Evolutionary conservation across 2,797 vertebrate genomes (phyloP).

Genomic region (Gobionotothen gibberifrons): DNA sequence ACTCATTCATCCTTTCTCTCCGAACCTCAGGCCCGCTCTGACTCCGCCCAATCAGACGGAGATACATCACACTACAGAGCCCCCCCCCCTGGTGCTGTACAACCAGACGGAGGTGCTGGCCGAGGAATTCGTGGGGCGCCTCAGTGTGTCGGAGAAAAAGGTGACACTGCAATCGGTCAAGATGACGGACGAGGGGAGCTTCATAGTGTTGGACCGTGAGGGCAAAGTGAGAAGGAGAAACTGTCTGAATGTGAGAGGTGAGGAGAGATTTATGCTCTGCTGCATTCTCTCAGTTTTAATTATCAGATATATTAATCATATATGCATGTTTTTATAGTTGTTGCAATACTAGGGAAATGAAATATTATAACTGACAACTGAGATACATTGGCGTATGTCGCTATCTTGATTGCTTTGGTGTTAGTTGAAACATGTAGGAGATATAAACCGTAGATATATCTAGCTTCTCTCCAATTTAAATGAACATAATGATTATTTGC

Average conservation of each 20-base stretch:
- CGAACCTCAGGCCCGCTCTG: conserved; percentile 51
- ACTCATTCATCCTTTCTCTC: background rate
- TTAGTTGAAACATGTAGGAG: no score
- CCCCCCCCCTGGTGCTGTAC: conserved; percentile 68
- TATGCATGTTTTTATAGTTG: background rate
- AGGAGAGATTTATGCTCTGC: conserved; percentile 18
- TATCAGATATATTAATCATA: background rate
- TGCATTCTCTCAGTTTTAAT: background rate
- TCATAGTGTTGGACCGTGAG: conserved; percentile 74
- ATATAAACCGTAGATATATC: no score
- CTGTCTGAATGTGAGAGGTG: conserved; percentile 85
- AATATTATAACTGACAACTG: background rate
- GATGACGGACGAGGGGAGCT: conserved; percentile 83
- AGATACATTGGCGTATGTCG: background rate
- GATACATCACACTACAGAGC: conserved; percentile 44
- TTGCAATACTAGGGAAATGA: background rate
- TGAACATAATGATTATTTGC: no score
- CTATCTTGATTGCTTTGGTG: no score
- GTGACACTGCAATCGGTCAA: conserved; percentile 76
- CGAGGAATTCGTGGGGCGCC: conserved; percentile 74
- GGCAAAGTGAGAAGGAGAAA: conserved; percentile 74
- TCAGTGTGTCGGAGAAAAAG: conserved; percentile 65
- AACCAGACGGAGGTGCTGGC: conserved; percentile 61
- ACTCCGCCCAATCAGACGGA: conserved; percentile 63
- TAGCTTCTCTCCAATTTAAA: no score